phyloP scores from a whole-genome alignment of 2,888 invertebrate genomes.

The Homarus gammarus region DNA sequence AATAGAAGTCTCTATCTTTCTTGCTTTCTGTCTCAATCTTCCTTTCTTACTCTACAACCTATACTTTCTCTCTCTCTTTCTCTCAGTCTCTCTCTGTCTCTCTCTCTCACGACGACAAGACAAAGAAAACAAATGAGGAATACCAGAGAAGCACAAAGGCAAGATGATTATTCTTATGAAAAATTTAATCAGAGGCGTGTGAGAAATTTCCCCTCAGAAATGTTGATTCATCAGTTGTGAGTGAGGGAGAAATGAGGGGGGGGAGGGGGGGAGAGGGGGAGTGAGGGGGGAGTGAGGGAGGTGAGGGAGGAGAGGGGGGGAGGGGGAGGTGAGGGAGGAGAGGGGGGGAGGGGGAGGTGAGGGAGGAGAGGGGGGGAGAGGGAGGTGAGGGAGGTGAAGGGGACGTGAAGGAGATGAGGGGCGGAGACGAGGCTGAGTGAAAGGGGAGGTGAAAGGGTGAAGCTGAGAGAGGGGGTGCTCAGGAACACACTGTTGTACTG shows the following conservation, averaged over 20 bases:
- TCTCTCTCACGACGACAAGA: no score
- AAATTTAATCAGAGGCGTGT: not conserved
- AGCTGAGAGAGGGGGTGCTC: not conserved
- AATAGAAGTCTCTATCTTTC: no score
- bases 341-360: not conserved
- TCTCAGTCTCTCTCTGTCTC: slow-evolving; percentile 20
- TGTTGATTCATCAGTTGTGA: no score
- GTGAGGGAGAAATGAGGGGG: not conserved
- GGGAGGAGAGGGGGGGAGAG: not conserved
- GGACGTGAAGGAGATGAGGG: not conserved
- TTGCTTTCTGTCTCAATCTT: slow-evolving; percentile 22
- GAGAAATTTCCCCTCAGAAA: no score
- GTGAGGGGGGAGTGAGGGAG: not conserved
- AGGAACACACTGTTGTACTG: no score
- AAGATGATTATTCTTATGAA: no score
- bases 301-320: not conserved
- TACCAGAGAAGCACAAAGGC: no score
- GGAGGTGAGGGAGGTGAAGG: not conserved
- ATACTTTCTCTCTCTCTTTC: slow-evolving; percentile 36
- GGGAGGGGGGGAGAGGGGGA: not conserved
- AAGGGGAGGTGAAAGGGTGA: no score
- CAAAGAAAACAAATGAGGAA: no score
- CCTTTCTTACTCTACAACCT: slow-evolving; percentile 13
- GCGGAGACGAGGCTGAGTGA: no score
- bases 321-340: not conserved